Evolutionary conservation across 2,888 invertebrate species (phyloP), one percentile per base, ranked within the genome.

Genomic region (Hyposoter didymator): DNA sequence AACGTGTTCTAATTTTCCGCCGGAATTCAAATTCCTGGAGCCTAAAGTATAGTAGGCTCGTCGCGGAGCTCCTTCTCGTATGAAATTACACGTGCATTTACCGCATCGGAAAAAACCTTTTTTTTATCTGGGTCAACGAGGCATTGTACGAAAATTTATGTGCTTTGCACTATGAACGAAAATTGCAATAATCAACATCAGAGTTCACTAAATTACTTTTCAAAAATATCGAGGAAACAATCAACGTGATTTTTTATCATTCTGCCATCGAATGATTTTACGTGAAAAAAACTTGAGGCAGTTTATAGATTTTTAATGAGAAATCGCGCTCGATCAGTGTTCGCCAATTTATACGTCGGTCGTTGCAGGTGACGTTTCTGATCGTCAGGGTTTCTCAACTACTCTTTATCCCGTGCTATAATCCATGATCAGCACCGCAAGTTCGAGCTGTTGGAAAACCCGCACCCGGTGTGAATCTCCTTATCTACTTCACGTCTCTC

Each of bases 1-100:
- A 69, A 67, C 52, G 78, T 73, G 83, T 81, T 78, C 83, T 85
- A 85, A 85, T 85, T 85, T 85, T 85, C 85, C 85, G 83, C 78
- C 73, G 69, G 76, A 69, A 80, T 75, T 66, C 82, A 59, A 82
- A 85, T 78, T 74, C 17, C 67, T 73, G 78, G 45, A 45, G 67
- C 75, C 67, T 28, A 76, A 80, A 80, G 59, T 69, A 52, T 39
- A 66, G 49, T 22, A 64, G 64, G 76, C 64, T 70, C 70, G 82
- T 75, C 72, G 79, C 75, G 55, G 62, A 59, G 59, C 66, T 72
- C 45, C 76, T 79, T 47, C 79, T 49, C 10, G 66, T 19, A 43
- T 45, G 43, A 64, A 70, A 55, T 45, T 49, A 69, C 43, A 52
- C 73, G 73, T 5, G 19, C 10, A 49, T 82, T 70, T 55, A 14